A percentile compares a stretch with the other conserved stretches of the same genome.
Evolutionary conservation across 2,113 vertebrate genomes (phyloP).

Genomic region (Catharus fuscescens): DNA sequence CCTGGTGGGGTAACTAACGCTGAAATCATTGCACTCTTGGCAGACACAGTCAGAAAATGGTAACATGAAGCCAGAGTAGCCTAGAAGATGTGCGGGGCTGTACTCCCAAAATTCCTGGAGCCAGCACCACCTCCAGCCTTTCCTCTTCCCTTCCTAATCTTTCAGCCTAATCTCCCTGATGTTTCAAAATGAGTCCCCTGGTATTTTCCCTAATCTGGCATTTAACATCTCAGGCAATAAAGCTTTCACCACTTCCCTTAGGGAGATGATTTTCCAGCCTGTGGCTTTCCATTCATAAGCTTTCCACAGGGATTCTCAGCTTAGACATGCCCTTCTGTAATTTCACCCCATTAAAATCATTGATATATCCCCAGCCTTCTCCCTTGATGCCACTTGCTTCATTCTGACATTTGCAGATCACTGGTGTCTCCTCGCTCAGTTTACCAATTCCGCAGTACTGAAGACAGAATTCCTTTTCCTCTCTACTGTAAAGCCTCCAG

Average conservation of each 20-base stretch:
- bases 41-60: not conserved
- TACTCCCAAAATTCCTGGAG: not conserved
- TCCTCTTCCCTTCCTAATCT: not conserved
- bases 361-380: not conserved
- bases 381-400: not conserved
- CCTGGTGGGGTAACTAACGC: not conserved
- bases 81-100: not conserved
- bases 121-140: not conserved
- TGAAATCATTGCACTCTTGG: not conserved
- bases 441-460: not conserved
- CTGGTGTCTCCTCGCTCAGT: not conserved
- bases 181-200: not conserved
- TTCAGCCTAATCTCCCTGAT: not conserved
- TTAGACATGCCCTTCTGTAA: not conserved
- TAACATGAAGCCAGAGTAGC: not conserved
- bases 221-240: conserved; percentile 17
- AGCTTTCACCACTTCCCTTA: conserved; percentile 28
- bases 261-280: not conserved
- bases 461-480: not conserved
- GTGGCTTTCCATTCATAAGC: not conserved
- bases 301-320: not conserved
- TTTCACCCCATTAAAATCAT: not conserved
- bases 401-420: not conserved
- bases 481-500: not conserved
- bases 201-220: not conserved